These are phyloP conservation scores for Spermophilus dauricus DNA, from an alignment of 2,113 vertebrate genomes.

Conservation along the genomic window DNA sequence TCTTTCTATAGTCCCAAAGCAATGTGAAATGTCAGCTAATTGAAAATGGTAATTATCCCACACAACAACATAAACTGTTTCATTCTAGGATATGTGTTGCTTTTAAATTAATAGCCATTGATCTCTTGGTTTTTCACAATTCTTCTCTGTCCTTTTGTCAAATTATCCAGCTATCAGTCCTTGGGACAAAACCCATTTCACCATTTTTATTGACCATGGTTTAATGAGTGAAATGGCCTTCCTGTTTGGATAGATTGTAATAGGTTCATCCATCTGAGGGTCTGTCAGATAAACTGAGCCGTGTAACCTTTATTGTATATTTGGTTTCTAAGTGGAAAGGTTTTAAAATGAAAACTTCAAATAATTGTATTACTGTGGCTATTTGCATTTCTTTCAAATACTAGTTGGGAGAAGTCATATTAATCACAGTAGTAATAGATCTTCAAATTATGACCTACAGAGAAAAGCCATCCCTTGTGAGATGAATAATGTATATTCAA, in stretches of 20 bases:
- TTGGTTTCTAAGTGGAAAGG: slow-evolving; percentile 77
- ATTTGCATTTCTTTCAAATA: slow-evolving; percentile 70
- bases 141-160: slow-evolving; percentile 84
- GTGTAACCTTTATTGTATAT: slow-evolving; percentile 78
- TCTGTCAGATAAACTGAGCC: slow-evolving; percentile 75
- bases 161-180: slow-evolving; percentile 87
- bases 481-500: slow-evolving; percentile 43
- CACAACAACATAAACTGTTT: slow-evolving; percentile 87
- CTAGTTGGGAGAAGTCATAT: slow-evolving; percentile 13
- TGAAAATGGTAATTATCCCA: slow-evolving; percentile 90
- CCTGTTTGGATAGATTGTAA: slow-evolving; percentile 85
- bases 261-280: slow-evolving; percentile 85
- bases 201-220: slow-evolving; percentile 86
- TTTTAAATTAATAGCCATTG: slow-evolving; percentile 91
- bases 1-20: slow-evolving; percentile 85
- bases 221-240: slow-evolving; percentile 86
- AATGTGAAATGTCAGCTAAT: slow-evolving; percentile 89
- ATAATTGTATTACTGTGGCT: slow-evolving; percentile 61
- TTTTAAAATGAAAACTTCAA: slow-evolving; percentile 81
- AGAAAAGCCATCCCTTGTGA: background rate
- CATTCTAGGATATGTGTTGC: slow-evolving; percentile 87
- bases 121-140: slow-evolving; percentile 86
- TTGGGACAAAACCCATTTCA: slow-evolving; percentile 86
- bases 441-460: slow-evolving; percentile 60
- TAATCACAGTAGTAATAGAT: slow-evolving; percentile 58